These are phyloP conservation scores for Oreochromis tanganicae DNA, from an alignment of 2,113 vertebrate genomes.

Conservation along the genomic window DNA sequence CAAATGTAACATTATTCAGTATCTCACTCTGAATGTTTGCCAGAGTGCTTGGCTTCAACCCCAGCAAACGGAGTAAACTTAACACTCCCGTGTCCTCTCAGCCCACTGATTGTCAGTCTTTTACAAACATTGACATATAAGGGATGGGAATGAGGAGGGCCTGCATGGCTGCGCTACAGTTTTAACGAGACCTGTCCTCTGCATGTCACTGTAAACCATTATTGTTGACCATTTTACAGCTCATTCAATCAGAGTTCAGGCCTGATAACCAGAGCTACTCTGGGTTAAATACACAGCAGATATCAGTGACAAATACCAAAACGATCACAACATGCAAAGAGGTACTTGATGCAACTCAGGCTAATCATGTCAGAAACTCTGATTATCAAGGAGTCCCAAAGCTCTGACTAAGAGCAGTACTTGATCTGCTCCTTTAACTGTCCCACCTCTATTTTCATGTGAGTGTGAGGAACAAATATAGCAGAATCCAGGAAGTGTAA, in stretches of 20 bases:
- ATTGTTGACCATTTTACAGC: not conserved
- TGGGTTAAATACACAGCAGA: not conserved
- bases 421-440: not conserved
- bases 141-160: conserved; percentile 43
- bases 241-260: not conserved
- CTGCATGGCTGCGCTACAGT: not conserved
- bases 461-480: conserved; percentile 3
- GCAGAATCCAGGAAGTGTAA: conserved; percentile 29
- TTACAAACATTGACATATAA: conserved; percentile 72
- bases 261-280: not conserved
- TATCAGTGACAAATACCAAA: not conserved
- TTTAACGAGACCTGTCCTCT: not conserved
- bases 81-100: conserved; percentile 33
- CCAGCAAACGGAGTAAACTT: conserved; percentile 38
- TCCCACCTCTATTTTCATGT: not conserved
- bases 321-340: not conserved
- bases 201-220: not conserved
- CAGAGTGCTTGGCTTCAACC: conserved; percentile 4
- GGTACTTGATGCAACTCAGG: not conserved
- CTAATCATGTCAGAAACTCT: not conserved
- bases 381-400: not conserved
- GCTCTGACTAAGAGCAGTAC: not conserved
- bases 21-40: conserved; percentile 7
- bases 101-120: conserved; percentile 41
- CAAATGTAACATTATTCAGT: conserved; percentile 17